phyloP scores from a whole-genome alignment of 2,888 invertebrate genomes.

The Aphidius colemani region DNA sequence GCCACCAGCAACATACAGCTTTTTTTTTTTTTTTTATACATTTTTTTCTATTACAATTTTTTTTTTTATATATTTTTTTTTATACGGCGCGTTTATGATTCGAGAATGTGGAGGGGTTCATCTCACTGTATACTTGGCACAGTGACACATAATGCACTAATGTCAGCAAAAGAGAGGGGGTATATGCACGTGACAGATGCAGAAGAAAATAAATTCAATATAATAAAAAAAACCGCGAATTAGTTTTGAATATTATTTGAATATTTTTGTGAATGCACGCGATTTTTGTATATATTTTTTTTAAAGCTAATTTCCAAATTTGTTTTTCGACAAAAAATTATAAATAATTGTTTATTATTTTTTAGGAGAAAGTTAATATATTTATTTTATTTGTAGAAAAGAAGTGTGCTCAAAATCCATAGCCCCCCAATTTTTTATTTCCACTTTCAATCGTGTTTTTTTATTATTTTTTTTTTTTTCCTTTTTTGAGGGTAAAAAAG shows the following conservation, averaged over 20 bases:
- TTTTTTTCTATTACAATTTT: constrained; percentile 17
- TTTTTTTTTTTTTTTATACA: constrained; percentile 20
- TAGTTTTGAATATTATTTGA: too few relatives aligned
- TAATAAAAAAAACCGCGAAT: background rate
- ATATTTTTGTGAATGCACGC: too few relatives aligned
- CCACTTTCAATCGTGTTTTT: too few relatives aligned
- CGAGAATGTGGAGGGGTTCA: constrained; percentile 36
- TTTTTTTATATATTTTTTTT: constrained; percentile 24
- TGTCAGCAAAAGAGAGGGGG: constrained; percentile 47
- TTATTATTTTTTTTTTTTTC: constrained; percentile 31
- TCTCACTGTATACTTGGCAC: constrained; percentile 43
- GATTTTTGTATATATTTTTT: too few relatives aligned
- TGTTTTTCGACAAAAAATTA: too few relatives aligned
- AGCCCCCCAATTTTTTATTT: constrained; percentile 18
- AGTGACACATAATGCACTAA: constrained; percentile 59
- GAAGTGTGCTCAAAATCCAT: too few relatives aligned
- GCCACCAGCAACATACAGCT: background rate
- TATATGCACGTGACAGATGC: constrained; percentile 54
- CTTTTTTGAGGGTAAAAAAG: constrained; percentile 31
- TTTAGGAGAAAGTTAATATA: too few relatives aligned
- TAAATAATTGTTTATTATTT: too few relatives aligned
- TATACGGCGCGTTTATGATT: constrained; percentile 19
- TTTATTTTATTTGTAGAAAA: too few relatives aligned
- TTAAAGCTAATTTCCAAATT: too few relatives aligned
- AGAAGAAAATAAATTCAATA: constrained; percentile 16